Percentiles rank a stretch among this genome's conserved stretches.
Evolutionary conservation across 2,113 vertebrate genomes (phyloP).

Genomic region (Prinia subflava): DNA sequence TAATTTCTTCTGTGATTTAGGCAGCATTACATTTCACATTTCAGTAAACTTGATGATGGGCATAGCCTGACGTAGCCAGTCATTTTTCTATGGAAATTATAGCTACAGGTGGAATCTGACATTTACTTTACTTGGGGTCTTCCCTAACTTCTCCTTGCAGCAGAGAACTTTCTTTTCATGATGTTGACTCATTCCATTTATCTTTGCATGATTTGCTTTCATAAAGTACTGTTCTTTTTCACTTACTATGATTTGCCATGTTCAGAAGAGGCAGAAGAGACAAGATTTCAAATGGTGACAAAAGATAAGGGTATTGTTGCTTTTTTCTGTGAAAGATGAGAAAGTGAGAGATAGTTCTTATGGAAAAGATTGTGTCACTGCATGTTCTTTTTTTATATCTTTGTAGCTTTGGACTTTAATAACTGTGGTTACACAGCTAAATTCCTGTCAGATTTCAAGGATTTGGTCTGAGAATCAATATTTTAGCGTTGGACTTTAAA

Average conservation of each 20-base stretch:
- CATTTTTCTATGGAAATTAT: not conserved
- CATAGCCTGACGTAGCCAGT: not conserved
- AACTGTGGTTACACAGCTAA: not conserved
- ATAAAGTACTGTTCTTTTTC: not conserved
- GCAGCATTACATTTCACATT: not conserved
- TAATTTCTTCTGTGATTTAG: not conserved
- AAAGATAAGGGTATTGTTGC: not conserved
- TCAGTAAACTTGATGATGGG: not conserved
- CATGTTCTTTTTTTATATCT: not conserved
- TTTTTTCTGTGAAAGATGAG: not conserved
- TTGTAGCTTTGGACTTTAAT: not conserved
- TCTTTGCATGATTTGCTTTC: not conserved
- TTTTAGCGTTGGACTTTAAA: not conserved
- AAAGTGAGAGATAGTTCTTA: not conserved
- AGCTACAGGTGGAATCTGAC: not conserved
- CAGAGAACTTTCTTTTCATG: not conserved
- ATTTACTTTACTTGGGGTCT: not conserved
- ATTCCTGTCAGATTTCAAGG: not conserved
- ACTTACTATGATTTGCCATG: not conserved
- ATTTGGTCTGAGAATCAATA: not conserved
- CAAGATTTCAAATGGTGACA: not conserved
- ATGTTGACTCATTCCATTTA: not conserved
- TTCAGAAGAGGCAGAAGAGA: not conserved
- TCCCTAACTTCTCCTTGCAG: not conserved
- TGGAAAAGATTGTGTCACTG: not conserved